Percentiles rank a stretch among this genome's conserved stretches.
Evolutionary conservation across 2,888 invertebrate species (phyloP).

Genomic region (Melipona bicolor): DNA sequence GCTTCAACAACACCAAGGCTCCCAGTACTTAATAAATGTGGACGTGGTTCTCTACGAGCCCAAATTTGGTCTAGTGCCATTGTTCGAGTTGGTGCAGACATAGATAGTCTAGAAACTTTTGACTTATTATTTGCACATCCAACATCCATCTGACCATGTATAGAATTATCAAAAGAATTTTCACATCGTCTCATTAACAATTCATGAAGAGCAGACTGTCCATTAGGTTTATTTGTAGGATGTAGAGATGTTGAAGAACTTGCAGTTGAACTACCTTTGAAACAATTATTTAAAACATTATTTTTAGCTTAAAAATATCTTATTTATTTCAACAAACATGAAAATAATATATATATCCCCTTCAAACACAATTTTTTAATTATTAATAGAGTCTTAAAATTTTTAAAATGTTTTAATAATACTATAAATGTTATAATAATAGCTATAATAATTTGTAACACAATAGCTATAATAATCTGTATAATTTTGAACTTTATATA

Average conservation of each 20-base stretch:
- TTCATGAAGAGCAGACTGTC: conserved; percentile 87
- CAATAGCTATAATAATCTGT: background rate
- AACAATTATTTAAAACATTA: conserved; percentile 23
- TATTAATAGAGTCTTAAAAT: background rate
- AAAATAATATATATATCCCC: background rate
- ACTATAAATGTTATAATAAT: background rate
- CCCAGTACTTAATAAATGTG: conserved; percentile 93
- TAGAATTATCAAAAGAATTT: conserved; percentile 81
- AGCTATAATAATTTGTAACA: background rate
- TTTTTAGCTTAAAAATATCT: background rate
- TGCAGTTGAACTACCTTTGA: conserved; percentile 80
- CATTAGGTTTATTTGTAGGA: conserved; percentile 72
- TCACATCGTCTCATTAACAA: conserved; percentile 89
- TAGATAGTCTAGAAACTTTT: conserved; percentile 89
- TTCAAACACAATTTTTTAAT: background rate
- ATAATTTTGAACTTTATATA: background rate
- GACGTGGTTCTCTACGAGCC: conserved; percentile 94
- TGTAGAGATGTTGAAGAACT: conserved; percentile 83
- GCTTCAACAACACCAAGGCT: conserved; percentile 90
- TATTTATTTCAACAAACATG: background rate
- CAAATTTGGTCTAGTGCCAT: conserved; percentile 93
- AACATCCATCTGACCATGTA: conserved; percentile 70
- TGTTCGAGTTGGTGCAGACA: conserved; percentile 93
- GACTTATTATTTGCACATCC: conserved; percentile 79
- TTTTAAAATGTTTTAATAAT: background rate